A percentile compares a stretch with the other conserved stretches of the same genome.
phyloP scores from a whole-genome alignment of 2,113 vertebrate genomes.

The Scartelaos histophorus region DNA sequence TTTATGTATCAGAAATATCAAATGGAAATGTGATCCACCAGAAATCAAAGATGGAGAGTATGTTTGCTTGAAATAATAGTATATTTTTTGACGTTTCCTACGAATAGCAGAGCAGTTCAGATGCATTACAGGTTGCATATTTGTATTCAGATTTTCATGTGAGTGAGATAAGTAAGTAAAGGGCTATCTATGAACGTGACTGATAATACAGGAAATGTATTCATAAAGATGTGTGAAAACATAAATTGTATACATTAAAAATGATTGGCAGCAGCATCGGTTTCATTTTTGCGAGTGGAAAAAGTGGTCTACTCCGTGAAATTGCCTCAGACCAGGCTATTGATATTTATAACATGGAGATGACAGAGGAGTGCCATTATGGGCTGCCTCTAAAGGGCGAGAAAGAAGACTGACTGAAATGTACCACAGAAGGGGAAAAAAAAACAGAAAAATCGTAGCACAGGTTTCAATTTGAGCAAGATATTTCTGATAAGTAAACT shows the following conservation, averaged over 20 bases:
- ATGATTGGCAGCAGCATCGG: conserved; percentile 18
- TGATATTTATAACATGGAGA: conserved; percentile 68
- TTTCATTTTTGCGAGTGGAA: conserved; percentile 28
- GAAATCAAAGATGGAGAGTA: conserved; percentile 62
- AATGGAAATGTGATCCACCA: conserved; percentile 52
- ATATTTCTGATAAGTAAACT: conserved; percentile 8
- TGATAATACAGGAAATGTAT: conserved; percentile 17
- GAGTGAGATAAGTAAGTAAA: background rate
- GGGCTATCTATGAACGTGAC: conserved; percentile 18
- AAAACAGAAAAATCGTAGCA: conserved; percentile 2
- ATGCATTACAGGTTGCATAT: conserved; percentile 40
- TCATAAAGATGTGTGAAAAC: conserved; percentile 12
- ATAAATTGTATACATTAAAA: conserved; percentile 38
- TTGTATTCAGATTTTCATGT: conserved; percentile 31
- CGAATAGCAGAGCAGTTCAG: conserved; percentile 42
- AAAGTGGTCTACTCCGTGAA: conserved; percentile 38
- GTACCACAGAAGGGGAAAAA: conserved; percentile 27
- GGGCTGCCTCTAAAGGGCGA: conserved; percentile 24
- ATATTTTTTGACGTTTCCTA: conserved; percentile 33
- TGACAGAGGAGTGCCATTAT: conserved; percentile 51
- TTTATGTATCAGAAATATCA: conserved; percentile 72
- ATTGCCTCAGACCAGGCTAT: conserved; percentile 40
- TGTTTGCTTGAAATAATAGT: conserved; percentile 46
- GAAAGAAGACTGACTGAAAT: conserved; percentile 33
- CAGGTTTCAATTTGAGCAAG: conserved; percentile 17